A percentile compares a stretch with the other conserved stretches of the same genome.
These are phyloP conservation scores for Tenrec ecaudatus DNA, from an alignment of 2,113 vertebrate genomes.

Conservation along the genomic window DNA sequence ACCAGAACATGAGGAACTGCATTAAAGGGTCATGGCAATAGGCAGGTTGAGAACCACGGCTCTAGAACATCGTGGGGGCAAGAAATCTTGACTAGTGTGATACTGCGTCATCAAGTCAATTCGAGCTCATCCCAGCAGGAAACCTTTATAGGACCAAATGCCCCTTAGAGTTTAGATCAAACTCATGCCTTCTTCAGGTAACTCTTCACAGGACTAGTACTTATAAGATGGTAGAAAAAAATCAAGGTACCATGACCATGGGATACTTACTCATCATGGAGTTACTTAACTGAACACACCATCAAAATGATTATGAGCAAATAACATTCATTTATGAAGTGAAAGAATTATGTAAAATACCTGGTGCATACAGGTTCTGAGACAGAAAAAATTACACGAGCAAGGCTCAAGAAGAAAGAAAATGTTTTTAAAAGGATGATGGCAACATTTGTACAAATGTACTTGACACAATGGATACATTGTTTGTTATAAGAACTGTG, in stretches of 20 bases:
- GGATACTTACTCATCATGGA: not conserved
- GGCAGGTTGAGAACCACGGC: not conserved
- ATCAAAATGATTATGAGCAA: not conserved
- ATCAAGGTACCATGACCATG: not conserved
- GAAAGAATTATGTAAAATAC: not conserved
- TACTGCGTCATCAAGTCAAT: not conserved
- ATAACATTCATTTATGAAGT: not conserved
- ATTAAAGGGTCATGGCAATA: too few species aligned
- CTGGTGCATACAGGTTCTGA: not conserved
- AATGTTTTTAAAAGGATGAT: too few species aligned
- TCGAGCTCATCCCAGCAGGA: not conserved
- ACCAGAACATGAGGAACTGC: too few species aligned
- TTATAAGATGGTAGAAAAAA: not conserved
- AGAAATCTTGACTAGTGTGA: not conserved
- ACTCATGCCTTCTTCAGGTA: not conserved
- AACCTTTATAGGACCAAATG: not conserved
- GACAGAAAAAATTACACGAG: conserved; percentile 6
- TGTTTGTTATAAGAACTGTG: too few species aligned
- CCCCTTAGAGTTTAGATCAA: not conserved
- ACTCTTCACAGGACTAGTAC: not conserved
- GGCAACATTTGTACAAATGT: too few species aligned
- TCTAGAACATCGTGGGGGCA: not conserved
- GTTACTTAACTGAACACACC: not conserved
- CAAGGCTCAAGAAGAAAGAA: not conserved
- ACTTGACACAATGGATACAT: too few species aligned